Base-by-base conservation (phyloP, 2,113 vertebrate genomes). In the Tapirus terrestris region DNA sequence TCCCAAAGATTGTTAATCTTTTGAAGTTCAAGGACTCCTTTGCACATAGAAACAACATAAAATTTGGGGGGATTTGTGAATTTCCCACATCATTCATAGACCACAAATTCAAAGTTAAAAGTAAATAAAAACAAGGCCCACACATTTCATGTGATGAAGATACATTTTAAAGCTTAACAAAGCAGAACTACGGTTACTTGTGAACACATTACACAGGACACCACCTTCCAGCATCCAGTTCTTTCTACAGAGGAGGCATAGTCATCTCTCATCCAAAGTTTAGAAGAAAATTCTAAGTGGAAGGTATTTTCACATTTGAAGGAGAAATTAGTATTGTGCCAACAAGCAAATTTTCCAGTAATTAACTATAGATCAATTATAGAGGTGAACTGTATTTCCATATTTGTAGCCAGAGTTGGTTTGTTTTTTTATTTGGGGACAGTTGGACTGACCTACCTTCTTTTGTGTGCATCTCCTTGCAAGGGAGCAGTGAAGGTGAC, bases 261-360 rank as follows among this genome's bases (percentile, higher is more conserved):
- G 4, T 12, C 17, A 1, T 48, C 21, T 80, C 33, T 56, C 73
- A 31, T 48, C 70, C 12, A 60, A 90, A 58, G 29, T 17, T 72
- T 93, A 48, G 39, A 93, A 91, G 72, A 86, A 85, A 89, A 86
- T 33, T 73, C 39, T 45, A 86, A 89, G 21, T 70, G n/a, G 20
- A 93, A 80, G 73, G 0, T 68, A 36, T 70, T 76, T 95, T 33
- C 43, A 61, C 33, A 36, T 87, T 80, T 89, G 73, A 97, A 96
- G 21, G 11, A 20, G 33, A 95, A 85, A 56, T 10, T 23, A 58
- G 2, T 94, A 16, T 63, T 17, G 16, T 75, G 23, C 7, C 51
- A 72, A 90, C 51, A 75, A 39, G 58, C 1, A 87, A 8, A 79
- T 87, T 86, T 94, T 45, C 56, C 39, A n/a, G 48, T 80, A 20